A percentile compares a stretch with the other conserved stretches of the same genome.
Conservation (phyloP, 2,113 vertebrate species). For the Lepidiolamprologus cunningtoni region DNA sequence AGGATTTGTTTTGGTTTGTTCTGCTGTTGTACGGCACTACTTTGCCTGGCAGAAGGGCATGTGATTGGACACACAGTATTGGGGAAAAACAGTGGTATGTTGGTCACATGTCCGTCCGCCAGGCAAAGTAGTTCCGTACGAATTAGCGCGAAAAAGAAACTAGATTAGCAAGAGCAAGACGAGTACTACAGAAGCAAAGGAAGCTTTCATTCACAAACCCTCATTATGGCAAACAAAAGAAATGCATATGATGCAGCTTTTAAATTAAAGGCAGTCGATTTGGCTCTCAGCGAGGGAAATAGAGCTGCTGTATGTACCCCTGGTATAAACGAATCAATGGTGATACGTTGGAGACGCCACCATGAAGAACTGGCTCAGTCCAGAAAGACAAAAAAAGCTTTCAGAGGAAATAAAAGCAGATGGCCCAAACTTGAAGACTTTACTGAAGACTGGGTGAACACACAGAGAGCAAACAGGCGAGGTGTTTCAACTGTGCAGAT, state of each 20-base stretch:
- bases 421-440: background rate
- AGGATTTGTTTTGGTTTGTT: background rate
- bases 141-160: background rate
- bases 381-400: background rate
- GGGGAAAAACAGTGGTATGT: background rate
- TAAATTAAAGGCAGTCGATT: background rate
- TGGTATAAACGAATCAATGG: background rate
- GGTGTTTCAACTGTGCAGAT: background rate
- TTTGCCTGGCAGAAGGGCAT: background rate
- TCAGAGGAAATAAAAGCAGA: background rate
- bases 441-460: background rate
- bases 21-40: background rate
- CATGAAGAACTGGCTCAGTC: background rate
- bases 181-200: background rate
- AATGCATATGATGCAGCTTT: background rate
- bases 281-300: background rate
- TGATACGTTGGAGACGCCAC: background rate
- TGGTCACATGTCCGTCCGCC: fast-evolving
- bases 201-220: background rate
- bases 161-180: background rate
- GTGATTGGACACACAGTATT: background rate
- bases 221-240: background rate
- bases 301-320: background rate
- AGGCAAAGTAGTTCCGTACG: background rate
- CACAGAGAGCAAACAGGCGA: background rate